Evolutionary conservation across 2,113 vertebrate species (phyloP).

Genomic region (Anhinga rufa): DNA sequence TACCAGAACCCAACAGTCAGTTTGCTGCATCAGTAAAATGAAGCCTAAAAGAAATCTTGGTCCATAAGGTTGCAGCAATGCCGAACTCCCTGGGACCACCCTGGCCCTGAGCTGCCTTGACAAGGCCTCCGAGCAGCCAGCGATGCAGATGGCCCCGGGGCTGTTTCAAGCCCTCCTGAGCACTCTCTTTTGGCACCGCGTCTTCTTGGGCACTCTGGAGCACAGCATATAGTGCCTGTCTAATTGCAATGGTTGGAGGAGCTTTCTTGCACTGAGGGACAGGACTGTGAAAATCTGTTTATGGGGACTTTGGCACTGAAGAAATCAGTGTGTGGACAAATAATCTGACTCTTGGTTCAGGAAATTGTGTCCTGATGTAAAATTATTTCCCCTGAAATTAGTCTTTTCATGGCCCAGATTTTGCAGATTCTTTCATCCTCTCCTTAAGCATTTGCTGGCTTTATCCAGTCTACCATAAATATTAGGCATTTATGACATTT

Average conservation of each 20-base stretch:
- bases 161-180: neutral
- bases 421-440: neutral
- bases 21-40: neutral
- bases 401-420: neutral
- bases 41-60: neutral
- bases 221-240: neutral
- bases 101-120: neutral
- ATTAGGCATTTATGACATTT: neutral
- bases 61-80: neutral
- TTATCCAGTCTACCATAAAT: neutral
- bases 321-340: neutral
- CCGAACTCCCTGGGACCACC: neutral
- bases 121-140: too few species aligned
- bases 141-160: too few species aligned
- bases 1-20: neutral
- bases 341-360: neutral
- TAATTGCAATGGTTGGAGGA: neutral
- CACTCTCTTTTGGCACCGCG: fast-evolving
- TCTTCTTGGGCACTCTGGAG: neutral
- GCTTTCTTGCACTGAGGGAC: neutral
- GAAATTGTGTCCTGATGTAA: neutral
- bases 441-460: neutral
- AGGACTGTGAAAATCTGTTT: neutral
- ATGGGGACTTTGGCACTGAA: neutral
- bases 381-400: neutral